A percentile compares a stretch with the other conserved stretches of the same genome.
phyloP scores from a whole-genome alignment of 2,797 vertebrate species.

The Schizothorax lantsangensis region DNA sequence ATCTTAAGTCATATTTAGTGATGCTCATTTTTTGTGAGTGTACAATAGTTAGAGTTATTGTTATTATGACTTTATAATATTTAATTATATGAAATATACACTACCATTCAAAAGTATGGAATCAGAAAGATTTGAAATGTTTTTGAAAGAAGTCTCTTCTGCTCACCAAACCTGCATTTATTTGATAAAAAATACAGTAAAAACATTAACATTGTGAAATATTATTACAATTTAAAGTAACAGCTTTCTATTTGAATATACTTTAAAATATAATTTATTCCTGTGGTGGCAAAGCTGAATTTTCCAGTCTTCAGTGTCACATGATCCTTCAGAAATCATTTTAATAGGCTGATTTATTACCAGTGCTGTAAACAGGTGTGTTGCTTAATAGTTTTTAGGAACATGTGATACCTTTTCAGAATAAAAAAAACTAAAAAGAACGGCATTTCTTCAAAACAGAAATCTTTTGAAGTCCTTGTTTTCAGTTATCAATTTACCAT shows the following conservation, averaged over 20 bases:
- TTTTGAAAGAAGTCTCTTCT: not conserved
- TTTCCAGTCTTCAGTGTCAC: not conserved
- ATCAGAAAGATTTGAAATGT: not conserved
- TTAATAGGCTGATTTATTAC: not conserved
- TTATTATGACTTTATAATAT: not conserved
- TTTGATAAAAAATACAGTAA: not conserved
- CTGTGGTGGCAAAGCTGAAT: not conserved
- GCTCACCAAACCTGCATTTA: not conserved
- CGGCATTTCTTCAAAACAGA: too few species aligned
- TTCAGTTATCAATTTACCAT: not conserved
- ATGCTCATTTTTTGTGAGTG: not conserved
- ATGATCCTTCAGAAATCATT: not conserved
- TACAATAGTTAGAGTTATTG: not conserved
- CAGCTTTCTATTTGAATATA: not conserved
- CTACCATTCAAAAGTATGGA: not conserved
- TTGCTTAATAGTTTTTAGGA: not conserved
- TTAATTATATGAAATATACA: not conserved
- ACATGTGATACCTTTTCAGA: too few species aligned
- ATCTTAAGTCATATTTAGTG: not conserved
- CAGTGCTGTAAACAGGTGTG: not conserved
- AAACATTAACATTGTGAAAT: not conserved
- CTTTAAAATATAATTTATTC: not conserved
- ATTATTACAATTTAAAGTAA: not conserved
- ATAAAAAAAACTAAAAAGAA: too few species aligned
- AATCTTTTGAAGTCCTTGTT: not conserved